phyloP scores from a whole-genome alignment of 2,888 invertebrate genomes.

The Scotopteryx bipunctaria region DNA sequence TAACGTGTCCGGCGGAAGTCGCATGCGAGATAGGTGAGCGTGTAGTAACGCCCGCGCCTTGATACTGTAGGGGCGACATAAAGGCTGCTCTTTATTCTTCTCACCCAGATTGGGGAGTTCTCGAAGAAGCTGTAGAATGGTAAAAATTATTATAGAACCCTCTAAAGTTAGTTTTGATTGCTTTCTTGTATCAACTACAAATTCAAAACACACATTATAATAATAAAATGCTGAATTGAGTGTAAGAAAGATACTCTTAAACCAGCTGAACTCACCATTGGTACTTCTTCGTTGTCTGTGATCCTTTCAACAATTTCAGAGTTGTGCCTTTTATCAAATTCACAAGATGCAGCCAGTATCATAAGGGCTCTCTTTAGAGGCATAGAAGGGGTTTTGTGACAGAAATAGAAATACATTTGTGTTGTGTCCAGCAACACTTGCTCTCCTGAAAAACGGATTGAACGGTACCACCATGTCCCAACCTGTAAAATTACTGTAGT shows the following conservation, averaged over 20 bases:
- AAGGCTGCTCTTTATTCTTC: slow-evolving; percentile 97
- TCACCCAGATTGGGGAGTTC: slow-evolving; percentile 96
- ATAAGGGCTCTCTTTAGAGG: slow-evolving; percentile 96
- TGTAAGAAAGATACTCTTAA: too few species aligned
- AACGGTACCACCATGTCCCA: slow-evolving; percentile 99
- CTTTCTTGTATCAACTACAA: too few species aligned
- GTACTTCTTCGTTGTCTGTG: slow-evolving; percentile 97
- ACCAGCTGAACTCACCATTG: slow-evolving; percentile 89
- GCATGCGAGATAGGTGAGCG: slow-evolving; percentile 95
- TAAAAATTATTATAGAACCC: too few species aligned
- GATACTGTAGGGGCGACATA: slow-evolving; percentile 96
- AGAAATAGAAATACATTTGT: slow-evolving; percentile 97
- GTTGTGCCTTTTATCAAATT: slow-evolving; percentile 97
- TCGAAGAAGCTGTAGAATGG: slow-evolving; percentile 88
- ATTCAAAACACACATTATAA: too few species aligned
- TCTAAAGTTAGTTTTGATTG: too few species aligned
- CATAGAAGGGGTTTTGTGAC: slow-evolving; percentile 98
- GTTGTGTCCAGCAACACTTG: slow-evolving; percentile 98
- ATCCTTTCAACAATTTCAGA: slow-evolving; percentile 96
- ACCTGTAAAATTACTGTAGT: slow-evolving; percentile 70
- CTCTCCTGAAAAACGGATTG: slow-evolving; percentile 98
- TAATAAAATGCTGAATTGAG: too few species aligned
- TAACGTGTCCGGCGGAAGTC: slow-evolving; percentile 89
- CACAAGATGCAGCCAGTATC: slow-evolving; percentile 98
- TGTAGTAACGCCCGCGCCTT: slow-evolving; percentile 97